Evolutionary conservation across 2,113 vertebrate species (phyloP).

Genomic region (Nycticebus coucang): DNA sequence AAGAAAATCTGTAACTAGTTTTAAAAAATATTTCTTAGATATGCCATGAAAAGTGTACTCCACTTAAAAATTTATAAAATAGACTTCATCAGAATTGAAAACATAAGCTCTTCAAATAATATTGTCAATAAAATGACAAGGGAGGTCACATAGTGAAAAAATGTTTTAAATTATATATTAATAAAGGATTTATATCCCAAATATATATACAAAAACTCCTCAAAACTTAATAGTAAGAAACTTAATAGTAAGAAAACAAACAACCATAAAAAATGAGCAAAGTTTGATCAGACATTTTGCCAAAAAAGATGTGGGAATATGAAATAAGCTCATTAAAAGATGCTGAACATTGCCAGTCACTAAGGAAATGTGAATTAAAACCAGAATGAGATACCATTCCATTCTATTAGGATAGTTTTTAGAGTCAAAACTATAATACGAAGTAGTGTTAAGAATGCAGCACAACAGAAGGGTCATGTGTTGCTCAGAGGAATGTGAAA

Average conservation of each 20-base stretch:
- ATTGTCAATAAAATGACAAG: background rate
- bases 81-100: background rate
- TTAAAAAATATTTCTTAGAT: background rate
- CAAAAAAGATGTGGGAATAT: background rate
- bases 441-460: background rate
- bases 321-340: background rate
- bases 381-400: background rate
- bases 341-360: background rate
- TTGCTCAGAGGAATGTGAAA: background rate
- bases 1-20: background rate
- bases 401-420: background rate
- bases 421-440: background rate
- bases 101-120: background rate
- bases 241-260: background rate
- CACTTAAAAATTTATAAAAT: background rate
- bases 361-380: background rate
- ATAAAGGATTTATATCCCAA: background rate
- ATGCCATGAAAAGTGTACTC: background rate
- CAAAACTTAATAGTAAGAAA: background rate
- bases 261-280: background rate
- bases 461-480: background rate
- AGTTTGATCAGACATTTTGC: background rate
- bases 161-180: background rate
- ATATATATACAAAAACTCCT: background rate
- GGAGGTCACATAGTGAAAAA: background rate